Base-by-base conservation (phyloP, 2,888 invertebrate species). In the Dione vanillae region DNA sequence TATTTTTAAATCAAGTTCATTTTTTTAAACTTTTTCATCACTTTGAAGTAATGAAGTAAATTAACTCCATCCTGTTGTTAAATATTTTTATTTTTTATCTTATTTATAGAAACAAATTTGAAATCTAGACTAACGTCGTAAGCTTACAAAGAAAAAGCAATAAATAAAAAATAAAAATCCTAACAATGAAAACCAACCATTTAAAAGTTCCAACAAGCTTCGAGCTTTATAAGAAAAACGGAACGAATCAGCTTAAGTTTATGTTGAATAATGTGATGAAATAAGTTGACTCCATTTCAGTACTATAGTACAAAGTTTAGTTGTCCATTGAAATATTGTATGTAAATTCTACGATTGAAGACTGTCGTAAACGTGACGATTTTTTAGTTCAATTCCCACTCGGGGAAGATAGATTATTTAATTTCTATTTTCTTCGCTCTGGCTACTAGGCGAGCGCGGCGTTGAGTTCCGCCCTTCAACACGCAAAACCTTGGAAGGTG, bases 191-290 rank as follows among this genome's bases (percentile, higher is more conserved):
- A 43, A 27, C 59, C 59, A 59, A 43, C 27, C 59, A 20, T 43
- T 59, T 59, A 59, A 59, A 59, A 59, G 59, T 43, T 59, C 10
- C 9, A 59, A 20, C n/a, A 58, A 58, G 20, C 40, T 67, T 67
- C 41, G n/a, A 67, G 58, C 45, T 47, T 47, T 43, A 35, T 47
- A 66, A 56, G 35, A 47, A 58, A 66, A 52, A 43, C 56, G 56
- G n/a, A n/a, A 58, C 49, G 58, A 49, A 67, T 49, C 58, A 49
- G 58, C 47, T 20, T n/a, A 56, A 58, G 45, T 67, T 58, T 49
- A 40, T 20, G 58, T 47, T 65, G 54, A 49, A 58, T 65, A 65
- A 65, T 58, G 27, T 59, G 20, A 59, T 59, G 59, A 59, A 59
- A 43, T 9, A 59, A 59, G 59, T 59, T 43, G 43, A 59, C 59